Evolutionary conservation across 2,797 vertebrate species (phyloP).

Genomic region (Stomatorhinus walkeri): DNA sequence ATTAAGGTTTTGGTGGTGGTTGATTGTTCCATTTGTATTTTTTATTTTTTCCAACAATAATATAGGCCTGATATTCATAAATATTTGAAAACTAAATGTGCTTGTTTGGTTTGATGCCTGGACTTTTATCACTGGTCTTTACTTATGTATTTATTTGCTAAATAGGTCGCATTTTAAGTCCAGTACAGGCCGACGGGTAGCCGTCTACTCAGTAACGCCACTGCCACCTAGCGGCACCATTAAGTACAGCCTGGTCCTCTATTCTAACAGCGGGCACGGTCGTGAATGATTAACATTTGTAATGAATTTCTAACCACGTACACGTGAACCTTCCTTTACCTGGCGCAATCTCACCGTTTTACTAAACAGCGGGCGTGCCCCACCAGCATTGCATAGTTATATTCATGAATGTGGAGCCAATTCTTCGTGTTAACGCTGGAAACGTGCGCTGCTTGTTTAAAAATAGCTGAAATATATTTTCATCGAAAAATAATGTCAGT

Average conservation of each 20-base stretch:
- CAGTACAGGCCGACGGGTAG: not conserved
- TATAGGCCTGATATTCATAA: not conserved
- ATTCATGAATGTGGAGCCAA: not conserved
- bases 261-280: constrained; percentile 44
- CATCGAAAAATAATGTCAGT: not conserved
- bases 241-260: not conserved
- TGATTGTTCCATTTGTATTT: not conserved
- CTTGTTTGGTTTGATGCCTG: not conserved
- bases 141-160: not conserved
- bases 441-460: not conserved
- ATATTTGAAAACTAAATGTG: not conserved
- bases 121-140: not conserved
- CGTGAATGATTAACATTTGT: constrained; percentile 23
- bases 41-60: not conserved
- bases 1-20: not conserved
- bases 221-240: constrained; percentile 56
- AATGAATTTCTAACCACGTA: not conserved
- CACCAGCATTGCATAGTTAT: not conserved
- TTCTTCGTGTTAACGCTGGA: not conserved
- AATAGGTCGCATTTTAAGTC: not conserved
- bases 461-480: not conserved
- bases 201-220: constrained; percentile 35
- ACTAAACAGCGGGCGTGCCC: not conserved
- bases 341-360: constrained; percentile 32
- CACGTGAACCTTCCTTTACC: not conserved